These are phyloP conservation scores for Strigamia maritima DNA, from an alignment of 2,888 invertebrate species.

Conservation along the genomic window DNA sequence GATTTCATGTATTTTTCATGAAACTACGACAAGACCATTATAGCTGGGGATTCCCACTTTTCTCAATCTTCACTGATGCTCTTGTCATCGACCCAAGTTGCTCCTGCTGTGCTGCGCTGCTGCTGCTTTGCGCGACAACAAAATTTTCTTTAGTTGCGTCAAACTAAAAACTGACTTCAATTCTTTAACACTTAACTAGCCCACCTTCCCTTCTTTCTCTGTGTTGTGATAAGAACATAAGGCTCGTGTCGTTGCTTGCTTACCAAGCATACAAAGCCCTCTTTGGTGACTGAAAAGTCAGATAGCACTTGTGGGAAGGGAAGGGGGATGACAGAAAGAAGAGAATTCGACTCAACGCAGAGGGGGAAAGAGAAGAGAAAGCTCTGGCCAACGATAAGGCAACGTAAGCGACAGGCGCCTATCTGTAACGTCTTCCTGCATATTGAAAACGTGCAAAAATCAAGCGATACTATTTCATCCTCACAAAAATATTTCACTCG, in stretches of 20 bases:
- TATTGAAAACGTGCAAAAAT: constrained; percentile 35
- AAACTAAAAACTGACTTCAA: not conserved
- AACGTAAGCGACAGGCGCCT: constrained; percentile 25
- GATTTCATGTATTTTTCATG: constrained; percentile 36
- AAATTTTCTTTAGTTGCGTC: not conserved
- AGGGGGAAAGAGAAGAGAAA: constrained; percentile 6
- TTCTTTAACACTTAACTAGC: not conserved
- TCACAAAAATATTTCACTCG: not conserved
- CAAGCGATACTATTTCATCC: constrained; percentile 1
- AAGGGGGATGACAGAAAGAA: not conserved
- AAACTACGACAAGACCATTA: constrained; percentile 29
- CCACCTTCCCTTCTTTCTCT: not conserved
- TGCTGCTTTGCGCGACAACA: not conserved
- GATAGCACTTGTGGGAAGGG: constrained; percentile 20
- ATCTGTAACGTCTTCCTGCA: constrained; percentile 38
- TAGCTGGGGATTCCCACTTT: constrained; percentile 26
- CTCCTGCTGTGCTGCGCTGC: not conserved
- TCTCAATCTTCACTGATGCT: constrained; percentile 27
- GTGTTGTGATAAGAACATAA: constrained; percentile 35
- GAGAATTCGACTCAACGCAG: not conserved
- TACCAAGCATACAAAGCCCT: constrained; percentile 35
- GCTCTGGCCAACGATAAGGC: constrained; percentile 31
- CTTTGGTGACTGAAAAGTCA: constrained; percentile 29
- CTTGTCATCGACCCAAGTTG: constrained; percentile 18
- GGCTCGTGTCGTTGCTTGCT: constrained; percentile 35